Evolutionary conservation across 2,888 invertebrate genomes (phyloP), one percentile per base, ranked within the genome.

Genomic region (Stictocephala bisonia): DNA sequence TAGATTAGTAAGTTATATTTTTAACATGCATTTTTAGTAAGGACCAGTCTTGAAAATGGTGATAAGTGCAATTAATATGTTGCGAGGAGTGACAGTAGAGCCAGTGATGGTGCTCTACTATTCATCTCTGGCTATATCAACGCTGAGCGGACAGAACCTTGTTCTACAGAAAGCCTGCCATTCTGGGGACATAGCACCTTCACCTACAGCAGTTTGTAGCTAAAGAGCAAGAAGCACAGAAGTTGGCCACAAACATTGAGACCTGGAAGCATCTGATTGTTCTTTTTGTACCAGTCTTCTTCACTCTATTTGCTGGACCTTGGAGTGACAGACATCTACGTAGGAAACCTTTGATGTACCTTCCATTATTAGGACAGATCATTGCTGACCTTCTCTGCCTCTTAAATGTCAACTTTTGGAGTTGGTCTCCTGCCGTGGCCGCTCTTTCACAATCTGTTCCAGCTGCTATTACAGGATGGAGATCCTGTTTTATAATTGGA

Each of bases 401-500:
- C 6, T 24, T 79, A 0, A 78, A 79, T 40, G 76, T 77, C 2
- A 76, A 76, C 56, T 78, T 71, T 58, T 77, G 77, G 75, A 70
- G 56, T 2, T 78, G 77, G 77, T 76, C 79, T 4, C 76, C 79
- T 22, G 66, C 75, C 15, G 67, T 77, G 0, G 78, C 78, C 2
- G 79, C 78, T 0, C 15, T 79, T 13, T 67, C 75, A 13, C 77
- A 77, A 51, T 75, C 75, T 0, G 20, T 78, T 1, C 72, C 77
- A 4, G 77, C 78, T 0, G 78, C 78, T 1, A 20, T 79, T n/a
- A 77, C 77, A 0, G 80, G 80, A 0, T 73, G 78, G 4, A 74
- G 77, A 40, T 71, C 73, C 3, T 72, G 77, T 44, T 77, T 78
- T 56, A 68, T 78, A 69, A 77, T 79, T 50, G 78, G 74, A 2